A percentile compares a stretch with the other conserved stretches of the same genome.
phyloP scores from a whole-genome alignment of 2,113 vertebrate species.

The Elephas maximus region DNA sequence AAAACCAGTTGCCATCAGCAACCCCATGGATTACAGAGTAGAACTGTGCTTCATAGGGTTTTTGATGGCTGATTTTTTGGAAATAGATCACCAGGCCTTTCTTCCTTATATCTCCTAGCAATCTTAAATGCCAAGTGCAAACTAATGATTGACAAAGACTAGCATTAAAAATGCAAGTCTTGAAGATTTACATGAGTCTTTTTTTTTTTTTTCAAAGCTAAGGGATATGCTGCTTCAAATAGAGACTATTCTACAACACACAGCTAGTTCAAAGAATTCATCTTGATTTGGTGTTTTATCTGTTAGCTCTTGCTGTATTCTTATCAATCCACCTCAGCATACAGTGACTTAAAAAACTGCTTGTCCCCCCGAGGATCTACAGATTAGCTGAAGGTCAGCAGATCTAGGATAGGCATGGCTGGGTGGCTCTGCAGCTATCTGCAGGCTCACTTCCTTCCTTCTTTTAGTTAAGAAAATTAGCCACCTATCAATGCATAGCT shows the following conservation, averaged over 20 bases:
- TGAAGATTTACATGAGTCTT: not conserved
- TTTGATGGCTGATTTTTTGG: too few species aligned
- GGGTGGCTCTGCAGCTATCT: not conserved
- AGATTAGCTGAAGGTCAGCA: not conserved
- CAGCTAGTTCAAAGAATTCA: not conserved
- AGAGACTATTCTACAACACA: not conserved
- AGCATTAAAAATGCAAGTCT: not conserved
- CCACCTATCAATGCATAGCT: not conserved
- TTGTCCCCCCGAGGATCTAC: not conserved
- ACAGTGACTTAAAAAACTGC: not conserved
- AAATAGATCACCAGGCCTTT: too few species aligned
- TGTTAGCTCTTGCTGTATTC: not conserved
- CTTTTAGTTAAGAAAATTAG: not conserved
- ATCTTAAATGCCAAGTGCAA: not conserved
- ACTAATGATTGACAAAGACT: not conserved
- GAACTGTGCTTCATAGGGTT: too few species aligned
- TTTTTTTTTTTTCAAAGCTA: not conserved
- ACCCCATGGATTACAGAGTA: too few species aligned
- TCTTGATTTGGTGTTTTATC: not conserved
- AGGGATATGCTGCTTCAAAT: not conserved
- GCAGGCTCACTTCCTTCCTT: not conserved
- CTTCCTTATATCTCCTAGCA: not conserved
- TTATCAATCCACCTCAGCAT: not conserved
- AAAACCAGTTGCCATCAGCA: too few species aligned
- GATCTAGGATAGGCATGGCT: not conserved